Conservation (phyloP, 2,888 invertebrate species). For the Phortica magna region DNA sequence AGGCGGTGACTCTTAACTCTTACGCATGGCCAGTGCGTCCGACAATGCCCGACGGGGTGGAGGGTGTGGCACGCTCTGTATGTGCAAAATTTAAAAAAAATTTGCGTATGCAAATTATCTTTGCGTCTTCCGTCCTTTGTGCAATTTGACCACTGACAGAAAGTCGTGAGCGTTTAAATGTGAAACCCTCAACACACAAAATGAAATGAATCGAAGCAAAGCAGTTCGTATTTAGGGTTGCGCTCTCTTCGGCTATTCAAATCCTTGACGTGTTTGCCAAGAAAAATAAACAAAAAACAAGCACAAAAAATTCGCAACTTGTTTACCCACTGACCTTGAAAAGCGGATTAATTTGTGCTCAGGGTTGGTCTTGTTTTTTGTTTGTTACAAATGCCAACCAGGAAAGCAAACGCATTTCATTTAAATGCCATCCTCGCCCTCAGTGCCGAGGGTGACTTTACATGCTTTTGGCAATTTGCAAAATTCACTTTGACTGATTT, state of each 20-base stretch:
- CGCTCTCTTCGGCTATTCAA: constrained; percentile 40
- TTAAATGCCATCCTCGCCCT: background rate
- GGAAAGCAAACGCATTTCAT: background rate
- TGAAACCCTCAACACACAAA: background rate
- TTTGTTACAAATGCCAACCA: background rate
- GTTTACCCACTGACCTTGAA: constrained; percentile 77
- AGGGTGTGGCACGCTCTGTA: constrained; percentile 19
- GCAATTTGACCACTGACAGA: constrained; percentile 10
- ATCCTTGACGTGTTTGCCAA: constrained; percentile 8
- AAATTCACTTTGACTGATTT: constrained; percentile 21
- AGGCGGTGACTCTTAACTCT: constrained; percentile 52
- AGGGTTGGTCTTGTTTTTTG: background rate
- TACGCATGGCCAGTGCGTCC: constrained; percentile 28
- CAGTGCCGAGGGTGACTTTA: background rate
- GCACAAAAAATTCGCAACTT: constrained; percentile 58
- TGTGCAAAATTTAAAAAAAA: constrained; percentile 49
- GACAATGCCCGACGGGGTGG: background rate
- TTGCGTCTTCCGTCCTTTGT: background rate
- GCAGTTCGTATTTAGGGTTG: constrained; percentile 49
- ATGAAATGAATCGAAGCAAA: constrained; percentile 49
- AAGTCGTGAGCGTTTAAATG: constrained; percentile 1
- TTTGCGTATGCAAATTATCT: constrained; percentile 65
- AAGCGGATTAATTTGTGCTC: constrained; percentile 66
- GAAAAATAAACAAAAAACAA: constrained; percentile 6
- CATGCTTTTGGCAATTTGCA: constrained; percentile 21